These are phyloP conservation scores for Microcebus tavaratra DNA, from an alignment of 2,113 vertebrate species.

Conservation along the genomic window DNA sequence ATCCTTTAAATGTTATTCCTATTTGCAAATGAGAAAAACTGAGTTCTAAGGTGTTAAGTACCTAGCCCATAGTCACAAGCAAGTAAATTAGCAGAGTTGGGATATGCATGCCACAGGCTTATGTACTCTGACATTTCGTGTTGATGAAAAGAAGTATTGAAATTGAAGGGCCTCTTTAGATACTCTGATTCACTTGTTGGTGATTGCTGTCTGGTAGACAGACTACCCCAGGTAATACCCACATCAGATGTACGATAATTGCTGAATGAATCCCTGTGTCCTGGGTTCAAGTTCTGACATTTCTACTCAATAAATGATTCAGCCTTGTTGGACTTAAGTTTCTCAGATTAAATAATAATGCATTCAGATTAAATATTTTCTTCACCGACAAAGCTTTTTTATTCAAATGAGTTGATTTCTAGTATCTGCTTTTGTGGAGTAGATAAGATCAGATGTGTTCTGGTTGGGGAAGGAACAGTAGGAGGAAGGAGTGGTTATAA, in stretches of 20 bases:
- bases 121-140: not conserved
- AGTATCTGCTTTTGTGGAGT: not conserved
- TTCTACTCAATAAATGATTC: not conserved
- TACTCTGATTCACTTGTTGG: not conserved
- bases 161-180: not conserved
- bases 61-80: not conserved
- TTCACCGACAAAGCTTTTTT: not conserved
- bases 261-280: not conserved
- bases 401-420: slow-evolving; percentile 30
- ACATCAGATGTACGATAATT: not conserved
- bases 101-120: not conserved
- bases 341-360: slow-evolving; percentile 1
- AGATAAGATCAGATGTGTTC: not conserved
- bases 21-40: not conserved
- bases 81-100: not conserved
- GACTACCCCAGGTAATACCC: not conserved
- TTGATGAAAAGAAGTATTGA: not conserved
- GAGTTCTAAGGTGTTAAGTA: not conserved
- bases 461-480: not conserved
- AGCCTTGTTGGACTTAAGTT: not conserved
- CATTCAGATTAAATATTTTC: not conserved
- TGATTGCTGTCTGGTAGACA: not conserved
- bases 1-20: not conserved
- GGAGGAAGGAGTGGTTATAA: not conserved
- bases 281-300: not conserved